A percentile compares a stretch with the other conserved stretches of the same genome.
Evolutionary conservation across 1,140 invertebrate species (phyloP).

Genomic region (Philopotamus ludificatus): DNA sequence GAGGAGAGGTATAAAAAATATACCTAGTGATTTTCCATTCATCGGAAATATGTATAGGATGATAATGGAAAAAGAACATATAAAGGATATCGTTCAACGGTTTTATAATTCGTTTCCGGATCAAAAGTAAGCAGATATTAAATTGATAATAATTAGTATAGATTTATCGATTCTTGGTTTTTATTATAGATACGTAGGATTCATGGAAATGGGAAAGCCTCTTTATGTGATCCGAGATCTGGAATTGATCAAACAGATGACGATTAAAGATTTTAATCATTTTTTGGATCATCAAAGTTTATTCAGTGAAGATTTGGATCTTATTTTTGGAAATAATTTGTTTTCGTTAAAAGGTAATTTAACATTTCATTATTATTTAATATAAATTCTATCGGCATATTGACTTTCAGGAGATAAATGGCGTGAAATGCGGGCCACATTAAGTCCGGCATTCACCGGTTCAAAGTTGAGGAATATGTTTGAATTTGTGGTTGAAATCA

Average conservation of each 20-base stretch:
- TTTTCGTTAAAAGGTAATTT: slow-evolving; percentile 54
- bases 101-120: slow-evolving; percentile 25
- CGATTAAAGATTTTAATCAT: slow-evolving; percentile 65
- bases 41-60: slow-evolving; percentile 17
- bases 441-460: slow-evolving; percentile 46
- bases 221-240: slow-evolving; percentile 59
- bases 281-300: slow-evolving; percentile 60
- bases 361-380: too few species aligned
- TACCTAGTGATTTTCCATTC: slow-evolving; percentile 9
- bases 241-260: slow-evolving; percentile 60
- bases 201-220: slow-evolving; percentile 56
- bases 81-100: not conserved
- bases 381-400: too few species aligned
- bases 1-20: slow-evolving; percentile 11
- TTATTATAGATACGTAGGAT: slow-evolving; percentile 51
- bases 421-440: slow-evolving; percentile 45
- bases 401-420: slow-evolving; percentile 46
- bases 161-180: not conserved
- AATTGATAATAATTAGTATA: not conserved
- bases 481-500: slow-evolving; percentile 1
- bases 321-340: slow-evolving; percentile 57
- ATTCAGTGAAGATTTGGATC: slow-evolving; percentile 52
- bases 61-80: not conserved
- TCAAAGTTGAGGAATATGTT: slow-evolving; percentile 48
- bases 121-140: slow-evolving; percentile 24